Conservation (phyloP, 2,888 invertebrate genomes). For the Cryptocephalus moraei region DNA sequence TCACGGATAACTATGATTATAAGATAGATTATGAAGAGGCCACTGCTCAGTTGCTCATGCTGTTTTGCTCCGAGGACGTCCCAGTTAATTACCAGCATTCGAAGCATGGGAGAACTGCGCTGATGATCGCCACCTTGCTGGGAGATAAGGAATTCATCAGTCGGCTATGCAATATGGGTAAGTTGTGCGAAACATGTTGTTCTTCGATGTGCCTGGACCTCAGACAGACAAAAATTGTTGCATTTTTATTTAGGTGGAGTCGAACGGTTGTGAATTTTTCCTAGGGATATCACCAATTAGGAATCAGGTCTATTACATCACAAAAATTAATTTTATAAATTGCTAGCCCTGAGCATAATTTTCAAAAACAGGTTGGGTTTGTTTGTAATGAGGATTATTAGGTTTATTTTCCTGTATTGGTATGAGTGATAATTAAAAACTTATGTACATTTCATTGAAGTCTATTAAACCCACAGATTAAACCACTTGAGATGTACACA, state of each 20-base stretch:
- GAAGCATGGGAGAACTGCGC: conserved; percentile 52
- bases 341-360: too few species aligned
- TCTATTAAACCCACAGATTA: too few species aligned
- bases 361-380: too few species aligned
- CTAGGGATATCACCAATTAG: too few species aligned
- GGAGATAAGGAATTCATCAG: conserved; percentile 58
- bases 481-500: not conserved
- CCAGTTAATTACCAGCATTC: conserved; percentile 64
- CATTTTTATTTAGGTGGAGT: not conserved
- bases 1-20: conserved; percentile 19
- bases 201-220: not conserved
- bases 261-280: too few species aligned
- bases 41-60: conserved; percentile 49
- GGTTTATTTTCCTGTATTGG: too few species aligned
- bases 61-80: conserved; percentile 69
- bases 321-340: too few species aligned
- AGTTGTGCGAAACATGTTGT: conserved; percentile 4
- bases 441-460: too few species aligned
- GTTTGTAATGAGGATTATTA: too few species aligned
- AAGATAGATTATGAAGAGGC: conserved; percentile 18
- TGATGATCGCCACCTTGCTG: conserved; percentile 69
- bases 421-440: too few species aligned
- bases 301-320: too few species aligned
- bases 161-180: conserved; percentile 60
- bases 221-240: not conserved